phyloP scores from a whole-genome alignment of 2,113 vertebrate species.

The Scopus umbretta region DNA sequence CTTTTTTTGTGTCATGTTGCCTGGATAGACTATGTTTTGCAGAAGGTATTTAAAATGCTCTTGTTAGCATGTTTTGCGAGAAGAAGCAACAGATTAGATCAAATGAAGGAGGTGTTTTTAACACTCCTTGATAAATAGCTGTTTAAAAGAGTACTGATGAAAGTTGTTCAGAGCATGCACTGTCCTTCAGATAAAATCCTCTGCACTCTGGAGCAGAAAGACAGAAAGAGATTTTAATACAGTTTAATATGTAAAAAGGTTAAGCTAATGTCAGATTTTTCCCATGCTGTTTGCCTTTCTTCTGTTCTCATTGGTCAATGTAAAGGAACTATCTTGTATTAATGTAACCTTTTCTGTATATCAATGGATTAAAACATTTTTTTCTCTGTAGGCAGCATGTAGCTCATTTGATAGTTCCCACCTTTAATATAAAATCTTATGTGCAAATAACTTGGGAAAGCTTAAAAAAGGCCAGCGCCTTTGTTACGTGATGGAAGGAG shows the following conservation, averaged over 20 bases:
- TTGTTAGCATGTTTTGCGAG: background rate
- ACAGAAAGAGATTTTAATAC: constrained; percentile 25
- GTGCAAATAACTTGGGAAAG: background rate
- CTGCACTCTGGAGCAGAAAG: background rate
- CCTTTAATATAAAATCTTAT: background rate
- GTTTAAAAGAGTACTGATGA: constrained; percentile 1
- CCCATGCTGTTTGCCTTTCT: background rate
- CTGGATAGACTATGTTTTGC: background rate
- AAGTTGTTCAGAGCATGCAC: background rate
- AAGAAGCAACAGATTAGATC: background rate
- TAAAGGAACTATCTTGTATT: background rate
- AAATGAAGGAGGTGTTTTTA: constrained; percentile 28
- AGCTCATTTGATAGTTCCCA: background rate
- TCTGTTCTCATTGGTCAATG: background rate
- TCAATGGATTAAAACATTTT: background rate
- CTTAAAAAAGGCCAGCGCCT: background rate
- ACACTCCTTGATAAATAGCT: background rate
- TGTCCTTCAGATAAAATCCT: constrained; percentile 13
- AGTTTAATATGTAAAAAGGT: constrained; percentile 56
- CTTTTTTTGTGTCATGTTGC: background rate
- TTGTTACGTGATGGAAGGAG: background rate
- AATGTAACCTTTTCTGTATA: constrained; percentile 22
- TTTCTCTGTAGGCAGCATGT: background rate
- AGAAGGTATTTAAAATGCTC: constrained; percentile 12
- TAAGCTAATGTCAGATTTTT: constrained; percentile 46